These are phyloP conservation scores for Amphiprion percula DNA, from an alignment of 2,113 vertebrate species.

Conservation along the genomic window DNA sequence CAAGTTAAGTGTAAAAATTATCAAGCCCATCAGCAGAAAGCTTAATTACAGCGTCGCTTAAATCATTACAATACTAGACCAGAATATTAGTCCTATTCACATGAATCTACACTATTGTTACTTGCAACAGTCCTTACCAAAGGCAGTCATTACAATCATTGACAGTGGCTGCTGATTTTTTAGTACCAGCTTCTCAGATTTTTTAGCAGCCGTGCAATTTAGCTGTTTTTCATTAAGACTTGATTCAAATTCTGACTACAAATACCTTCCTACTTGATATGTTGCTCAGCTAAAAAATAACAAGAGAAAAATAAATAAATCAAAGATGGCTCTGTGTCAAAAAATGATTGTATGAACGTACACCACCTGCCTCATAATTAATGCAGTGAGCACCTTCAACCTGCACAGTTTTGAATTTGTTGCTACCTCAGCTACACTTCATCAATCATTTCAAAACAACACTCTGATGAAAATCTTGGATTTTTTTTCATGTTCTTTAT, in stretches of 20 bases:
- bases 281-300: not conserved
- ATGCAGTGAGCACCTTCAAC: conserved; percentile 20
- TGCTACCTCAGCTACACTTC: not conserved
- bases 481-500: conserved; percentile 19
- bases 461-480: conserved; percentile 2
- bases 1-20: not conserved
- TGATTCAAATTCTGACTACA: not conserved
- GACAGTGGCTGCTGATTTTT: not conserved
- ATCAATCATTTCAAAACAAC: conserved; percentile 28
- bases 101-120: conserved; percentile 4
- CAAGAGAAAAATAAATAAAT: conserved; percentile 8
- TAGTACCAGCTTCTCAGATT: not conserved
- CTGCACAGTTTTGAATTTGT: not conserved
- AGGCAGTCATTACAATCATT: conserved; percentile 1
- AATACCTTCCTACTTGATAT: not conserved
- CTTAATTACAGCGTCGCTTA: conserved; percentile 10
- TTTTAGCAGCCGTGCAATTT: not conserved
- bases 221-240: conserved; percentile 1
- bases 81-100: conserved; percentile 7
- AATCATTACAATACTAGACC: not conserved
- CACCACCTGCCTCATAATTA: not conserved
- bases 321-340: not conserved
- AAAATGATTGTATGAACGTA: not conserved
- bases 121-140: not conserved
- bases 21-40: not conserved